These are phyloP conservation scores for Calcarius lapponicus DNA, from an alignment of 2,797 vertebrate genomes.

Conservation along the genomic window DNA sequence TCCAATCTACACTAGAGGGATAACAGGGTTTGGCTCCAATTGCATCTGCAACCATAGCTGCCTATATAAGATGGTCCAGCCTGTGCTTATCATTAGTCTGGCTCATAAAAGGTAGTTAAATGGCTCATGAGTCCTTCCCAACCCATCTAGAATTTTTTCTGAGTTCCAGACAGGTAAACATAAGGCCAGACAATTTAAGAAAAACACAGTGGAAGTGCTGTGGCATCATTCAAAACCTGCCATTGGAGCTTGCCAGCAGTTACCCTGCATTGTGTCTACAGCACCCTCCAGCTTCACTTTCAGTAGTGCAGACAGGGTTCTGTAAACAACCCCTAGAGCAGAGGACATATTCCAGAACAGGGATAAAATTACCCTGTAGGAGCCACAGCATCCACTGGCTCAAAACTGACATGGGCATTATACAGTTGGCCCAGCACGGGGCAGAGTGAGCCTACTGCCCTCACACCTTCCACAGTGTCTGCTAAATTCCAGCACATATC, in stretches of 20 bases:
- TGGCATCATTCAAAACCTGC: neutral
- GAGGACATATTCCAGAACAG: neutral
- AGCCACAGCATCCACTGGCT: neutral
- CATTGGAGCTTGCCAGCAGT: neutral
- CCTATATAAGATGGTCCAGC: neutral
- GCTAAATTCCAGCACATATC: neutral
- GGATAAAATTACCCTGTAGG: neutral
- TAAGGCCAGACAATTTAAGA: neutral
- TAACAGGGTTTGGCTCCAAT: neutral
- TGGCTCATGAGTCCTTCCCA: neutral
- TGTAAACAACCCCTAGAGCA: neutral
- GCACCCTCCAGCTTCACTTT: neutral
- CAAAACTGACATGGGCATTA: rapidly evolving
- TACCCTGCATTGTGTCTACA: neutral
- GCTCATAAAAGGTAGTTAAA: neutral
- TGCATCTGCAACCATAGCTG: neutral
- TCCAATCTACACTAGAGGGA: neutral
- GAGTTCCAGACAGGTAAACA: neutral
- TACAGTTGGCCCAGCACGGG: neutral
- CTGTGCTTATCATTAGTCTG: neutral
- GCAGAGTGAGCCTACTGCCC: neutral
- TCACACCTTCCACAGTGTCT: neutral
- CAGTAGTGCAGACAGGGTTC: neutral
- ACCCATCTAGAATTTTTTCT: neutral
- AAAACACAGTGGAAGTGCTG: neutral